Base-by-base conservation (phyloP, 2,113 vertebrate genomes). In the Rhynchomys soricoides region DNA sequence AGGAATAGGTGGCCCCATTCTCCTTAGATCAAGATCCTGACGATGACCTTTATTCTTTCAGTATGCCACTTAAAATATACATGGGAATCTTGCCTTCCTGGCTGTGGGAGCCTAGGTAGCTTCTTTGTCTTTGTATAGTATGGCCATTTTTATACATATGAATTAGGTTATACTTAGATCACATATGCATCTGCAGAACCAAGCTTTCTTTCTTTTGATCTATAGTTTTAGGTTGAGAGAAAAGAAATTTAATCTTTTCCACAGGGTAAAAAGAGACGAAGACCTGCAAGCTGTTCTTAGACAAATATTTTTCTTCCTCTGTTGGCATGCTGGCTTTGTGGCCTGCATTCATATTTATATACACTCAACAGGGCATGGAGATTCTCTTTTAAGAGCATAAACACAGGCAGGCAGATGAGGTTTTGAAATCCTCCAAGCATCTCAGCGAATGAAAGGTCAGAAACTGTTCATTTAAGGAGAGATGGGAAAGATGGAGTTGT, bases 161-260 rank as follows among this genome's bases (percentile, higher is more conserved):
- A 37, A 89, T 24, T 89, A 81, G 10, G 22, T 9, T 70, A 34
- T 29, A 0, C 3, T 82, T 50, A 19, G 81, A 29, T 3, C 43
- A 73, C 50, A 81, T 79, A 95, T 62, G 52, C 86, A 92, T 95
- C 90, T 95, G 79, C 15, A 97, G 59, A n/a, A 29, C 29, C 31
- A 8, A 95, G 77, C 10, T 81, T 94, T 64, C 16, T 83, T 93
- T 70, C 43, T 93, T 97, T 90, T 70, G 31, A 89, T 79, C 15
- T 82, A 5, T 78, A 92, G 57, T 90, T 92, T 16, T 52, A 89
- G 66, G 87, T 94, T 92, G 78, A 70, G 75, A 96, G 78, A 96
- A 95, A 95, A 88, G 43, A 93, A 95, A 90, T 29, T 26, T 64
- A 79, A 77, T n/a, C 45, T 86, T 92, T 66, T 57, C 57, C 50